Base-by-base conservation (phyloP, 2,888 invertebrate genomes). In the Spatulosminthurus flaviceps region DNA sequence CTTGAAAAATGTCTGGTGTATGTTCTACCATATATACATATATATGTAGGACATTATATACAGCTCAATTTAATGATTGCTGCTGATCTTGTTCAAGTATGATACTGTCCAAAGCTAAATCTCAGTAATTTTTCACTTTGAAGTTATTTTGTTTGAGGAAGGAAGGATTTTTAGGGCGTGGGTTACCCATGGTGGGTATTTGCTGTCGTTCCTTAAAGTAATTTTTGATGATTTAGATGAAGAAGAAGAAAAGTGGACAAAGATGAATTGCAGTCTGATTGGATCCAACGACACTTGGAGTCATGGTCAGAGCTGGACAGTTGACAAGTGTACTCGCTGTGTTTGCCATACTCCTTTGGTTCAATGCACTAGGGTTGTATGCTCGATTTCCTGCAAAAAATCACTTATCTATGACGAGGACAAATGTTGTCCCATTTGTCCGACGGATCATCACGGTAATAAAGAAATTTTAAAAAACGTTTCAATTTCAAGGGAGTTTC, bases 381-480 rank as follows among this genome's bases (percentile, higher is more conserved):
- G 86, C 75, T 80, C 85, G n/a, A 79, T 81, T 16, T 41, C 80
- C 21, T 86, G 86, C 77, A 64, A 79, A 34, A 83, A 83, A 71
- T 81, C 84, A 13, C 61, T 85, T 43, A 78, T 79, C 26, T 75
- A 82, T 42, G 78, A 21, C n/a, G 83, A 24, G 85, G 84, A 28
- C n/a, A 79, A 82, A 60, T 86, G 86, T 77, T 86, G 86, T 79
- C 85, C 86, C 34, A 69, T 82, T 29, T 86, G 86, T 51, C 69
- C 79, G 41, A 2, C 70, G 41, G 24, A 60, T 60, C n/a, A 28
- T 34, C 16, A 70, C 34, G 24, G 26, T n/a, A 34, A 34, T 34
- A 34, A 34, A 34, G 34, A 4, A 34, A 34, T 34, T 34, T 4
- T 4, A 66, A 66, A 7, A 16, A 22, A 26, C n/a, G 64, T 61